Evolutionary conservation across 2,888 invertebrate genomes (phyloP).

Genomic region (Troides helena): DNA sequence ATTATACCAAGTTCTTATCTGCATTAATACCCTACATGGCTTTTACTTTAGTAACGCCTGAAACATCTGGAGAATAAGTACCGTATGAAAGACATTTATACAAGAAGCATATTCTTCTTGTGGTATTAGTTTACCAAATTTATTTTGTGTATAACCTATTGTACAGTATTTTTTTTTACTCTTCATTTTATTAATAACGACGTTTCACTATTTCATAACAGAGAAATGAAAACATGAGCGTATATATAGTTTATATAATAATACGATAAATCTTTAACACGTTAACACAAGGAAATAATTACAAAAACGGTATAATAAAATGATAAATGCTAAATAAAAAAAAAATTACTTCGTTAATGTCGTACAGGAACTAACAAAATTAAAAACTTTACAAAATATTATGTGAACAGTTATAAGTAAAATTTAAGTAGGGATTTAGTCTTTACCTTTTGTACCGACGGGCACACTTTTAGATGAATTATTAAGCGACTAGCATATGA

Average conservation of each 20-base stretch:
- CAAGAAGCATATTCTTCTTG: neutral
- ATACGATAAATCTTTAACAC: no score
- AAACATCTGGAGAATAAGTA: conserved; percentile 20
- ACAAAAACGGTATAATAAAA: no score
- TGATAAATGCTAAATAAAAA: no score
- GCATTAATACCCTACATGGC: conserved; percentile 12
- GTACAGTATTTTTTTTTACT: no score
- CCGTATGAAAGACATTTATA: conserved; percentile 4
- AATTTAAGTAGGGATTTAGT: conserved; percentile 16
- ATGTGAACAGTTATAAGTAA: conserved; percentile 1
- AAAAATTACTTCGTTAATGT: no score
- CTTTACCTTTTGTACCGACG: conserved; percentile 9
- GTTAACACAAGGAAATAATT: no score
- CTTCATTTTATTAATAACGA: no score
- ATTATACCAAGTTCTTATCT: neutral
- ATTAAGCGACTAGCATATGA: neutral
- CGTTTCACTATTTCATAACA: no score
- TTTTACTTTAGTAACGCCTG: conserved; percentile 9
- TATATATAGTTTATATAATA: no score
- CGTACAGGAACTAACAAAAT: neutral
- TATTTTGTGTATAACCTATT: no score
- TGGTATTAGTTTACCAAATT: no score
- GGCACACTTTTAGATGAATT: conserved; percentile 16
- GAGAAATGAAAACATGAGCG: no score
- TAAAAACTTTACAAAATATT: neutral